Evolutionary conservation across 2,113 vertebrate species (phyloP).

Genomic region (Lonchura striata): DNA sequence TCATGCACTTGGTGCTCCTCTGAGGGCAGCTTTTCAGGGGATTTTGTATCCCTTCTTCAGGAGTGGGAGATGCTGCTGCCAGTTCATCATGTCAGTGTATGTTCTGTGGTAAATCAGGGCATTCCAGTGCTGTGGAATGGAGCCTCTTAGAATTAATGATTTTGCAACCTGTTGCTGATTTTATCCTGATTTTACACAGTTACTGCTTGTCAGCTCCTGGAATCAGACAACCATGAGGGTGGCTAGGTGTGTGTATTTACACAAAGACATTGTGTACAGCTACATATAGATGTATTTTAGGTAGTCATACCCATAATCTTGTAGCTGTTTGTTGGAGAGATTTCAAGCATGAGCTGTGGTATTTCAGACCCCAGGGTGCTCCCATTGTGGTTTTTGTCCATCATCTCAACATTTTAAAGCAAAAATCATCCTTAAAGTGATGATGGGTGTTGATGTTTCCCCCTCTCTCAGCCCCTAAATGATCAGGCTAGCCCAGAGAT

Average conservation of each 20-base stretch:
- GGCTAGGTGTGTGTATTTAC: background rate
- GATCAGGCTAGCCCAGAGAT: too few relatives aligned
- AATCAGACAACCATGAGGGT: background rate
- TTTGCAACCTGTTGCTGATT: background rate
- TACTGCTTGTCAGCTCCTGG: background rate
- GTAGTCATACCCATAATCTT: background rate
- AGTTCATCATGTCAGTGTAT: accelerated
- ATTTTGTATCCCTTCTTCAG: background rate
- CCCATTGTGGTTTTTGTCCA: background rate
- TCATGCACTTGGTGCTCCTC: background rate
- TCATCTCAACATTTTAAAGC: background rate
- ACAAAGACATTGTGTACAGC: background rate
- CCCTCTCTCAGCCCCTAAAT: too few relatives aligned
- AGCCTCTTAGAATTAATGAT: background rate
- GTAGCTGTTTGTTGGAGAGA: background rate
- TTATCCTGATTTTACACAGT: background rate
- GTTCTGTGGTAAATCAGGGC: background rate
- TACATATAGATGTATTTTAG: background rate
- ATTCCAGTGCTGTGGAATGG: background rate
- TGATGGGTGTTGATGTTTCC: too few relatives aligned
- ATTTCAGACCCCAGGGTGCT: background rate
- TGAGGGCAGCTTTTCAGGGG: background rate
- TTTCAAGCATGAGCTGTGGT: background rate
- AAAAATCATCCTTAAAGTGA: background rate
- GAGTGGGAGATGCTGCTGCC: background rate